A percentile compares a stretch with the other conserved stretches of the same genome.
Conservation (phyloP, 2,888 invertebrate species). For the Cryptus armator region DNA sequence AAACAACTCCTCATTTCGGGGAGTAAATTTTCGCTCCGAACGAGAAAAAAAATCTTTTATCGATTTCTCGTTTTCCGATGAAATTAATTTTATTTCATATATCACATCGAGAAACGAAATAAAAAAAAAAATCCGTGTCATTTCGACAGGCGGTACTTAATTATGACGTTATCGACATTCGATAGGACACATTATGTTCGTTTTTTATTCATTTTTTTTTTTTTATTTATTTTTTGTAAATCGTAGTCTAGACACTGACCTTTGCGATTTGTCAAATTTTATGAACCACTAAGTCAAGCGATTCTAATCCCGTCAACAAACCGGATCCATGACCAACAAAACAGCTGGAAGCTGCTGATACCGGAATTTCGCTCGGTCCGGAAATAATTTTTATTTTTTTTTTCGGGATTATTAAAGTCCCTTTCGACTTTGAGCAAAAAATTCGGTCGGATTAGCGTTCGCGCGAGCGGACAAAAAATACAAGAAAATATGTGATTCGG, state of each 20-base stretch:
- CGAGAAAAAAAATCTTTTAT: conserved; percentile 19
- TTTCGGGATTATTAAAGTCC: too few species aligned
- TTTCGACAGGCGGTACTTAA: background rate
- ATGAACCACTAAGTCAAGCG: too few species aligned
- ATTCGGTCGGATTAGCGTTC: too few species aligned
- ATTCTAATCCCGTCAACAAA: too few species aligned
- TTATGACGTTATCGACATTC: background rate
- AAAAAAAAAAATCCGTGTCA: background rate
- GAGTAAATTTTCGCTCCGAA: conserved; percentile 13
- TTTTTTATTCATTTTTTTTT: background rate
- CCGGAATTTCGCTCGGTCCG: too few species aligned
- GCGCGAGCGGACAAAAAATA: too few species aligned
- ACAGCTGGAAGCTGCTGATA: too few species aligned
- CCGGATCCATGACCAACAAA: too few species aligned
- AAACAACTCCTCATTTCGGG: conserved; percentile 31
- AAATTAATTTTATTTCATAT: conserved; percentile 21
- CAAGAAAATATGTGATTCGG: too few species aligned
- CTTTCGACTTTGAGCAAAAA: too few species aligned
- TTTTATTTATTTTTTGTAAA: too few species aligned
- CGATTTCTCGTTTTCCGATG: conserved; percentile 26
- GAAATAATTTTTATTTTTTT: too few species aligned
- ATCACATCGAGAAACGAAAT: background rate
- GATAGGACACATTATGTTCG: background rate
- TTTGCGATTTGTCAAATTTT: background rate
- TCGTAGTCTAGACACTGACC: background rate